These are phyloP conservation scores for Candoia aspera DNA, from an alignment of 2,113 vertebrate species.

Conservation along the genomic window DNA sequence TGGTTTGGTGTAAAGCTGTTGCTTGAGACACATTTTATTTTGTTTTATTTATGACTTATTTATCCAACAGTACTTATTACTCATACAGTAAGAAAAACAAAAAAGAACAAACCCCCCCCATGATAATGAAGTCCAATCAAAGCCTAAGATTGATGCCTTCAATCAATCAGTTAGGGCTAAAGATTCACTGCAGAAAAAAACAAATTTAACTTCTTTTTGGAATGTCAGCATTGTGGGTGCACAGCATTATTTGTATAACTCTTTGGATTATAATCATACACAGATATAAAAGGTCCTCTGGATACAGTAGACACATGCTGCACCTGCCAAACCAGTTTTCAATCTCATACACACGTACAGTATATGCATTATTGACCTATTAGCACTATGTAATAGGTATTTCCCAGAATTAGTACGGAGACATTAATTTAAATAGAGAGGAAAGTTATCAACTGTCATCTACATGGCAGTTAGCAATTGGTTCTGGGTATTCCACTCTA, in stretches of 20 bases:
- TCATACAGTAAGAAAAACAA: not conserved
- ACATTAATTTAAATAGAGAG: not conserved
- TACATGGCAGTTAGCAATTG: not conserved
- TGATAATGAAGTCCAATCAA: not conserved
- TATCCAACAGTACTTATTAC: not conserved
- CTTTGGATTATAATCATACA: not conserved
- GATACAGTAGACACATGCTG: not conserved
- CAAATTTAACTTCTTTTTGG: not conserved
- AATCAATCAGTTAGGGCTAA: not conserved
- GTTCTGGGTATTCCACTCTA: not conserved
- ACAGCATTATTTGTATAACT: not conserved
- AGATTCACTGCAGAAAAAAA: not conserved
- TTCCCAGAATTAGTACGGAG: not conserved
- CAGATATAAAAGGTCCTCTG: not conserved
- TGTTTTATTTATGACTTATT: not conserved
- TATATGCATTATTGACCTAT: not conserved
- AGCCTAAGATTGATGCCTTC: not conserved
- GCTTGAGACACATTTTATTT: no score
- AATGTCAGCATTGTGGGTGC: not conserved
- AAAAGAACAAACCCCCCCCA: not conserved
- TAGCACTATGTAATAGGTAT: not conserved
- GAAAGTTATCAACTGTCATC: not conserved
- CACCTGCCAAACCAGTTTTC: not conserved
- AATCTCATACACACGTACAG: not conserved
- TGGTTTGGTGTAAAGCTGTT: no score